Conservation (phyloP, 30 jellyfish, hydroid and myxozoan species). For the Nemopilema nomurai region DNA sequence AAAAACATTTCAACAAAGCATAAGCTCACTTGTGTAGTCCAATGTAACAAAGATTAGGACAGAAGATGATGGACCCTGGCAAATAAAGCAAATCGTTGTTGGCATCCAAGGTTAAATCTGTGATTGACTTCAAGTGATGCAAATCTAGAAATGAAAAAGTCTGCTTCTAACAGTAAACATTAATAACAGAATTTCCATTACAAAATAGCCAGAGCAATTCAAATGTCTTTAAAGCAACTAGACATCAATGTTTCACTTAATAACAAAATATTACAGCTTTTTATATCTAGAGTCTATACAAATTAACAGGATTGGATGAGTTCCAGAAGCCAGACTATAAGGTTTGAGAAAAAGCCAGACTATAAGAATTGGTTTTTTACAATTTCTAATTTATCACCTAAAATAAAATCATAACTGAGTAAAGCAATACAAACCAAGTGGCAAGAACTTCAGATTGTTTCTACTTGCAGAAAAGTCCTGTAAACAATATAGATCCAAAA, state of each 20-base stretch:
- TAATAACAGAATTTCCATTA: too few relatives aligned
- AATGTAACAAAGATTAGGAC: background rate
- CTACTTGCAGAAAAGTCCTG: conserved; percentile 57
- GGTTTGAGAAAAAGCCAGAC: too few relatives aligned
- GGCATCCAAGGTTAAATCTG: background rate
- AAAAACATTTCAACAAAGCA: too few relatives aligned
- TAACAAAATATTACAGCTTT: too few relatives aligned
- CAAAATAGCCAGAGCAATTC: background rate
- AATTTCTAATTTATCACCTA: too few relatives aligned
- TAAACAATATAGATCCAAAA: conserved; percentile 1
- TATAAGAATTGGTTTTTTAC: too few relatives aligned
- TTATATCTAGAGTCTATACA: too few relatives aligned
- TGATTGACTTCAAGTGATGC: background rate
- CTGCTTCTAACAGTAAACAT: background rate
- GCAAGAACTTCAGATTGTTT: conserved; percentile 16
- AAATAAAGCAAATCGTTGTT: background rate
- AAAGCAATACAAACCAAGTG: too few relatives aligned
- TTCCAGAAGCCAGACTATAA: too few relatives aligned
- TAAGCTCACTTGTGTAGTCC: background rate
- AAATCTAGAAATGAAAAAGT: background rate
- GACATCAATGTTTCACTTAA: too few relatives aligned
- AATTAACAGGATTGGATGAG: too few relatives aligned
- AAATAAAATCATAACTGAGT: too few relatives aligned
- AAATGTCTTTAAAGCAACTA: background rate
- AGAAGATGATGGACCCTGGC: background rate